Evolutionary conservation across 2,797 vertebrate genomes (phyloP), one percentile per base, ranked within the genome.

Genomic region (Manis crassicaudata): DNA sequence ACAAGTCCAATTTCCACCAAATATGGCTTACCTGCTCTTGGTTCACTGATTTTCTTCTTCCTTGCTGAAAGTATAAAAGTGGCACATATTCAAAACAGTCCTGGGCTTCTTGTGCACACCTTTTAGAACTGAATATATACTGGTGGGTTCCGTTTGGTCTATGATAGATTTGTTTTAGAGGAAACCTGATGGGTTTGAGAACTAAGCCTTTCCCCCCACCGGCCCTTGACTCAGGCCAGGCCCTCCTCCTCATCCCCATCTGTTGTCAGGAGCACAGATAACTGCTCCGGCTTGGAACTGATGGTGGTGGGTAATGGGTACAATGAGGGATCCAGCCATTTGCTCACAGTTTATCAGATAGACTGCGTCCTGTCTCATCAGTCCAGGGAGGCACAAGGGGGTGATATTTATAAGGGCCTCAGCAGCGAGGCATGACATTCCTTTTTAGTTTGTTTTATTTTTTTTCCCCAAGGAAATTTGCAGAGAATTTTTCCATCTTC

Each of bases 261-360:
- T 96, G 91, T 75, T 96, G 95, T 96, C 94, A 96, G 96, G 88
- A 96, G 80, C 58, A 21, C 62, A 75, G 82, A 77, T 96, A 76
- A 90, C 11, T 25, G 32, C 94, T 90, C 43, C 58, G 93, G 63
- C 80, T 89, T 95, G 43, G 60, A 83, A 87, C 18, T 75, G 52
- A 92, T 6, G 6, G 81, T 2, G 16, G 58, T 96, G 86, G 80
- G 76, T 92, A 95, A 93, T 95, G 86, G 95, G 96, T 97, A 73
- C 94, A 96, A 46, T 81, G 92, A 96, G 60, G 76, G 79, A 81
- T 96, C 79, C 52, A 94, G 65, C 91, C 89, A 85, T 97, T 75
- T 97, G 94, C 86, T 92, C 89, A 87, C 16, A 77, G 54, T 46
- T 96, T 96, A 97, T 96, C 96, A 96, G 92, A 96, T 97, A 75